Percentiles rank a stretch among this genome's conserved stretches.
These are phyloP conservation scores for Paratrypauchen microcephalus DNA, from an alignment of 2,797 vertebrate genomes.

Conservation along the genomic window DNA sequence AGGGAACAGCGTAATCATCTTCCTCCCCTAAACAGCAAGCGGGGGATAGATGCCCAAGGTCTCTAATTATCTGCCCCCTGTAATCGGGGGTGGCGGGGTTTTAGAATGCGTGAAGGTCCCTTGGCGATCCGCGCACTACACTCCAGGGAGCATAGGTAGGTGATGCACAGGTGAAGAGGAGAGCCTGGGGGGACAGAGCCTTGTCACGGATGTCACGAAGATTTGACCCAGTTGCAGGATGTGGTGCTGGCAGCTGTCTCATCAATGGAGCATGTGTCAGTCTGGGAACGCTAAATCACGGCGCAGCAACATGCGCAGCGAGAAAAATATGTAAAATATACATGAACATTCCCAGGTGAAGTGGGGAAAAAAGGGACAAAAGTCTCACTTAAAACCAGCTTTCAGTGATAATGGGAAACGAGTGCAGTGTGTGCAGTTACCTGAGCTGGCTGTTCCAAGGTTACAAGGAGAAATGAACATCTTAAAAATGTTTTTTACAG, in stretches of 20 bases:
- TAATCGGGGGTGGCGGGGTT: slow-evolving; percentile 19
- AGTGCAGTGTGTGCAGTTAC: slow-evolving; percentile 4
- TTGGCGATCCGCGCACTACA: slow-evolving; percentile 16
- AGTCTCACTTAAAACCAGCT: slow-evolving; percentile 22
- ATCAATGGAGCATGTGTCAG: slow-evolving; percentile 55
- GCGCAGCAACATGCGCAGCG: slow-evolving; percentile 24
- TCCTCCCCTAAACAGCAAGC: slow-evolving; percentile 55
- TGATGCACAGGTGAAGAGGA: slow-evolving; percentile 43
- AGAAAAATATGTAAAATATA: slow-evolving; percentile 3
- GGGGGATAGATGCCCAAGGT: slow-evolving; percentile 37
- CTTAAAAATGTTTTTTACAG: slow-evolving; percentile 24
- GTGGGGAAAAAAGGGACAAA: slow-evolving; percentile 3
- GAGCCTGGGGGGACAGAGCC: slow-evolving; percentile 48
- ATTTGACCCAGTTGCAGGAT: slow-evolving; percentile 67
- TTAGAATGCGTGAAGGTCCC: slow-evolving; percentile 14
- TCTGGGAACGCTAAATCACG: slow-evolving; percentile 24
- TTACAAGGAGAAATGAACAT: slow-evolving; percentile 23
- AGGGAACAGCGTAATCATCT: slow-evolving; percentile 50
- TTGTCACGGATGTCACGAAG: slow-evolving; percentile 60
- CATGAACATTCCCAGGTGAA: slow-evolving; percentile 18
- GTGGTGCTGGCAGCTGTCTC: slow-evolving; percentile 64
- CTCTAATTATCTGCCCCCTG: slow-evolving; percentile 44
- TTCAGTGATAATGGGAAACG: slow-evolving; percentile 12
- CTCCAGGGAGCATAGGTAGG: slow-evolving; percentile 46
- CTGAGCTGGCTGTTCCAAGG: slow-evolving; percentile 9